Conservation (phyloP, 2,113 vertebrate species). For the Recurvirostra avosetta region DNA sequence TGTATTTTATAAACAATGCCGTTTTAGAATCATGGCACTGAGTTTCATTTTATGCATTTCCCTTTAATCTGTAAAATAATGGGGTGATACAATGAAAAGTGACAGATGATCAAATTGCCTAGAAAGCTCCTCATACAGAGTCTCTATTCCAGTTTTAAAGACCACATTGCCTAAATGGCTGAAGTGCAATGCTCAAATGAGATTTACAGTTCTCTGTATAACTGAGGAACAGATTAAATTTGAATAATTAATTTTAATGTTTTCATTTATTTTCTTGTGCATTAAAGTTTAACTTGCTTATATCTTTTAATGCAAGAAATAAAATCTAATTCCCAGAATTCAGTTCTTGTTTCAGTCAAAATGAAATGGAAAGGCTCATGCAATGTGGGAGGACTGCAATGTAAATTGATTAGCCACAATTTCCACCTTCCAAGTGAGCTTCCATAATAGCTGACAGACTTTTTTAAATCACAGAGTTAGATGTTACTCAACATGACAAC, state of each 20-base stretch:
- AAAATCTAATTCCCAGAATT: constrained; percentile 52
- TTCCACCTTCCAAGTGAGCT: not conserved
- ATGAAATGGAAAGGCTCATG: not conserved
- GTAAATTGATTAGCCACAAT: not conserved
- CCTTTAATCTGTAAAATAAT: constrained; percentile 13
- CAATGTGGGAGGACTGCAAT: not conserved
- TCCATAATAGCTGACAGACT: not conserved
- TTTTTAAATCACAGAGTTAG: not conserved
- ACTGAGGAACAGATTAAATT: constrained; percentile 68
- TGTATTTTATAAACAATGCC: not conserved
- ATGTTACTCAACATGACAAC: not conserved
- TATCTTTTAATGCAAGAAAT: constrained; percentile 52
- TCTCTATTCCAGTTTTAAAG: constrained; percentile 44
- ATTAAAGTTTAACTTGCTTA: constrained; percentile 74
- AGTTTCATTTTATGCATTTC: not conserved
- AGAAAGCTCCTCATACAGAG: not conserved
- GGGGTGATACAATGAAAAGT: not conserved
- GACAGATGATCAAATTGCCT: constrained; percentile 35
- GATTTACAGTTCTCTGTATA: constrained; percentile 51
- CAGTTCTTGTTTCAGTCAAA: constrained; percentile 32
- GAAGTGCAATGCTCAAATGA: constrained; percentile 25
- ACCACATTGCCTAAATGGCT: constrained; percentile 32
- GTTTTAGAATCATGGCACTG: not conserved
- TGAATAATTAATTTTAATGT: constrained; percentile 80
- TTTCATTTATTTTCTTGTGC: constrained; percentile 62